Evolutionary conservation across 30 jellyfish, hydroid and myxozoan species (phyloP), one percentile per base, ranked within the genome.

Genomic region (Aurelia coerulea): DNA sequence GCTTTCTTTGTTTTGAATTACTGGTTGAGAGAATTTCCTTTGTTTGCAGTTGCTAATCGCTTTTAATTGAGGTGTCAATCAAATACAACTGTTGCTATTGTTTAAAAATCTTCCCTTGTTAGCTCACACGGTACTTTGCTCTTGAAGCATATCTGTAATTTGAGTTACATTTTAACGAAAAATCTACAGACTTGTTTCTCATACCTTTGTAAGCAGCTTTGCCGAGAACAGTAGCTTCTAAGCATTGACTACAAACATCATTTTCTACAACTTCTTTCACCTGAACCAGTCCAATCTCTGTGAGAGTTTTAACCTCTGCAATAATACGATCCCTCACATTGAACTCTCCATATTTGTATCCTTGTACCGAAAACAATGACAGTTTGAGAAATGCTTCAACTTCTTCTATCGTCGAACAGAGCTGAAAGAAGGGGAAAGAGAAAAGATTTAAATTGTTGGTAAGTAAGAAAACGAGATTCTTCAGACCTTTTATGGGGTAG

Each of bases 191-290:
- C 29, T 23, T 23, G 29, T 0, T 23, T 23, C 11, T 4, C 50
- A 16, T 53, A 88, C 98, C 98, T 81, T 79, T 88, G 60, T 56
- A 88, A 10, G 96, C 63, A 17, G 98, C 98, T 13, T 80, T 68
- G 33, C 98, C 98, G 10, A 93, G 87, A 19, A 29, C 90, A 16
- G 98, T 87, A 10, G 82, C 81, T 18, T 69, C 90, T 17, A 84
- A 32, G 53, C 19, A 58, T 10, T 62, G 65, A 41, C 66, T 58
- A 15, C 72, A 62, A 0, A 34, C 6, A 1, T 60, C 77, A 52
- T 70, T 87, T 5, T 83, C 69, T 19, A 29, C 51, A 10, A 11
- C 19, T 0, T 42, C 90, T 63, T 62, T 87, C 17, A 35, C 50
- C 17, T 51, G 77, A 16, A 87, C 51, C 62, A 93, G 88, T n/a